phyloP scores from a whole-genome alignment of 2,888 invertebrate genomes.

The Helobdella robusta region DNA sequence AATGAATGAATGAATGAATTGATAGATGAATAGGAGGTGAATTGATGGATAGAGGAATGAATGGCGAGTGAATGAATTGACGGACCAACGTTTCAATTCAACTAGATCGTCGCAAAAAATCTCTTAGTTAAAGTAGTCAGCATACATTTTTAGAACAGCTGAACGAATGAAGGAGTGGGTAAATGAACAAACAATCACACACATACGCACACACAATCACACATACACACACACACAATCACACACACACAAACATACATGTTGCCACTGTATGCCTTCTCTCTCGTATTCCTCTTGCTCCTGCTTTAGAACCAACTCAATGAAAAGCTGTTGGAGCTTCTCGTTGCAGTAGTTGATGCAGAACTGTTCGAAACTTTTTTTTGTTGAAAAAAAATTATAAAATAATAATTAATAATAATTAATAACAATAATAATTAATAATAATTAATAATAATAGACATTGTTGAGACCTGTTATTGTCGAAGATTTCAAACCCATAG shows the following conservation, averaged over 20 bases:
- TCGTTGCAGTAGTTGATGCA: conserved; percentile 99
- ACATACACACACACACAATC: no score
- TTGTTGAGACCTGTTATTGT: conserved; percentile 63
- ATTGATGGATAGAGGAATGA: no score
- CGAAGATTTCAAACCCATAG: conserved; percentile 97
- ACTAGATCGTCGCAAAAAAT: background rate
- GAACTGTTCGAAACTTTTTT: conserved; percentile 86
- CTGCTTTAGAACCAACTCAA: conserved; percentile 90
- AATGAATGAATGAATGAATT: no score
- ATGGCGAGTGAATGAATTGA: no score
- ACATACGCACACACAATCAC: no score
- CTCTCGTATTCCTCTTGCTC: conserved; percentile 93
- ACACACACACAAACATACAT: conserved; percentile 52
- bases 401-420: background rate
- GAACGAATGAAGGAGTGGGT: no score
- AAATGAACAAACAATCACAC: no score
- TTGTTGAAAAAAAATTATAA: background rate
- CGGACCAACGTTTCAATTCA: no score
- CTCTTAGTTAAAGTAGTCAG: background rate
- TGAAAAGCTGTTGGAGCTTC: conserved; percentile 92
- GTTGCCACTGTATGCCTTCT: conserved; percentile 90
- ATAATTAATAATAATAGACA: background rate
- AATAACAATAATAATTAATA: no score
- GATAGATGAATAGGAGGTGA: no score
- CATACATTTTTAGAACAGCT: background rate